Base-by-base conservation (phyloP, 1,140 invertebrate genomes). In the Hirudo medicinalis region DNA sequence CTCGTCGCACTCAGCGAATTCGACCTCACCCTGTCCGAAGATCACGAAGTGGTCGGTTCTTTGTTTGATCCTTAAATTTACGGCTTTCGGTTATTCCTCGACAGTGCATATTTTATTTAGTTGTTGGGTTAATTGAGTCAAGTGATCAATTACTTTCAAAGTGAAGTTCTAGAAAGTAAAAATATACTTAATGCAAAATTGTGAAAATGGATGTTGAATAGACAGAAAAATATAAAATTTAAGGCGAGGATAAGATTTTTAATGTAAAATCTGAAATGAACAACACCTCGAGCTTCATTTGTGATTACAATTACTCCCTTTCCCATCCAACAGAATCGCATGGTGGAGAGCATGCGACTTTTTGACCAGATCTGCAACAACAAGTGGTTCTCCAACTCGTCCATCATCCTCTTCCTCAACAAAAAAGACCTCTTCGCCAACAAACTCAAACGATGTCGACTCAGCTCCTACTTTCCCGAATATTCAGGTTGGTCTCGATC, bases 311-410 rank as follows among this genome's bases (percentile, higher is more conserved):
- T 36, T 2, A 36, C 32, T 6, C 32, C 32, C 2, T 36, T 36
- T 36, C 32, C 32, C 32, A 6, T 3, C 43, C 43, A 15, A 49
- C 19, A 96, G 94, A 99, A 99, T 86, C 94, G 96, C 85, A 99
- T 99, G 96, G 94, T 98, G 83, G 96, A 99, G 86, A 96, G 92
- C 78, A 98, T 98, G 87, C 95, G 95, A 81, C 87, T 99, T 83
- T 99, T 99, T 86, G 94, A 95, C 87, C 98, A 95, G 79, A 99
- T 99, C 85, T 99, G 99, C 85, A 98, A 94, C 82, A 99, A 99
- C 87, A 95, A 95, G 74, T 99, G 95, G 95, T 99, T 99, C 87
- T 93, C 97, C 85, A 94, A 98, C 84, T 96, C 93, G 76, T 99
- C 96, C 74, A 94, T 99, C 78, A 99, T 99, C 85, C 87, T 99